A percentile compares a stretch with the other conserved stretches of the same genome.
phyloP scores from a whole-genome alignment of 1,140 invertebrate genomes.

The Bombus haemorrhoidalis region DNA sequence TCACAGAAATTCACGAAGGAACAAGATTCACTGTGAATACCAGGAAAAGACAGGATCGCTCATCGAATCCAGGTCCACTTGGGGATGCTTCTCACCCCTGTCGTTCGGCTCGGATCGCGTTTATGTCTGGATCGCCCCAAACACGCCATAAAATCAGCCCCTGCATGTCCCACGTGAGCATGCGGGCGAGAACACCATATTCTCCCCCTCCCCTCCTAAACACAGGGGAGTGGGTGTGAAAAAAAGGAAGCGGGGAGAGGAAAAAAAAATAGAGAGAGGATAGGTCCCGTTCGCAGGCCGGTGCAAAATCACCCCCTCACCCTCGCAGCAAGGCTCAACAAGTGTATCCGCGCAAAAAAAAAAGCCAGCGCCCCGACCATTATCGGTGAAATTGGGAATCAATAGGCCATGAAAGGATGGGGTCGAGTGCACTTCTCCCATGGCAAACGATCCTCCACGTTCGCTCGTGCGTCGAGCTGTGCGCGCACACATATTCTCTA shows the following conservation, averaged over 20 bases:
- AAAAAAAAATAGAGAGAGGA: conserved; percentile 61
- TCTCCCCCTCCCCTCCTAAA: conserved; percentile 46
- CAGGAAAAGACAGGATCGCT: neutral
- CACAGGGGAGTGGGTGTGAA: conserved; percentile 33
- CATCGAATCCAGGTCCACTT: conserved; percentile 32
- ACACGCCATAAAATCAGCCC: conserved; percentile 76
- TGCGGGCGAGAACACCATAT: conserved; percentile 76
- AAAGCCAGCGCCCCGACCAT: conserved; percentile 70
- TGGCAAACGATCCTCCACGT: conserved; percentile 55
- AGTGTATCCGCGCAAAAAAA: conserved; percentile 81
- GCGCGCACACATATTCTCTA: neutral
- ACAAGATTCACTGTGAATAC: neutral
- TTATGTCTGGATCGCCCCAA: conserved; percentile 74
- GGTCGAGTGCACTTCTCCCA: conserved; percentile 52
- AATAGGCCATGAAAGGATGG: conserved; percentile 78
- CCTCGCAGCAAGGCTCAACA: conserved; percentile 75
- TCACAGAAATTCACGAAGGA: neutral
- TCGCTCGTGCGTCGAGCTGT: conserved; percentile 36
- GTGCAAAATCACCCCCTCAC: conserved; percentile 68
- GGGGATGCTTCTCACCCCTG: conserved; percentile 47
- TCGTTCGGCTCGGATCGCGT: conserved; percentile 65
- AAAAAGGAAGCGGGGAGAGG: conserved; percentile 35
- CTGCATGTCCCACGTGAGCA: conserved; percentile 73
- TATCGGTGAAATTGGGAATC: conserved; percentile 81
- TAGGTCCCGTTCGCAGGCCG: conserved; percentile 68